phyloP scores from a whole-genome alignment of 2,113 vertebrate species.

The Trematocara zebra region DNA sequence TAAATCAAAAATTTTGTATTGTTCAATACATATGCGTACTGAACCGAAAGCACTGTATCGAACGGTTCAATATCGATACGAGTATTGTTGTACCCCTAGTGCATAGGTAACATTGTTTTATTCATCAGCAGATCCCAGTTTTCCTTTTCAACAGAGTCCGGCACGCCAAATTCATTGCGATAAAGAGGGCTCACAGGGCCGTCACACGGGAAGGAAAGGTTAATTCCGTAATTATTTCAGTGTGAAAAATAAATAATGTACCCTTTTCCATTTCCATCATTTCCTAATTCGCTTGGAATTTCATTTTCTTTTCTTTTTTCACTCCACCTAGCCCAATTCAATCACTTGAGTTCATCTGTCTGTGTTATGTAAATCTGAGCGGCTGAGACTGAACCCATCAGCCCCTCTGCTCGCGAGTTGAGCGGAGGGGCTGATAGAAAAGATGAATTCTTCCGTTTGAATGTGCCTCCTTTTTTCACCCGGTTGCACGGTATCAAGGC shows the following conservation, averaged over 20 bases:
- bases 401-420: not conserved
- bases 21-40: too few relatives aligned
- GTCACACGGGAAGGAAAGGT: constrained; percentile 43
- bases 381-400: constrained; percentile 64
- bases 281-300: constrained; percentile 66
- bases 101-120: not conserved
- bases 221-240: constrained; percentile 67
- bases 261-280: constrained; percentile 53
- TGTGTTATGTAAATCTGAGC: constrained; percentile 72
- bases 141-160: constrained; percentile 4
- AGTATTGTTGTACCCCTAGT: too few relatives aligned
- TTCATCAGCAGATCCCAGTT: constrained; percentile 24
- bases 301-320: constrained; percentile 56
- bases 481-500: constrained; percentile 68
- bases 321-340: constrained; percentile 63
- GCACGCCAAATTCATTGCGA: constrained; percentile 39
- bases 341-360: constrained; percentile 73
- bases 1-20: too few relatives aligned
- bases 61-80: too few relatives aligned
- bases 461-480: constrained; percentile 59
- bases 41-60: too few relatives aligned
- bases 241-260: constrained; percentile 66
- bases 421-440: constrained; percentile 56
- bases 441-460: constrained; percentile 71
- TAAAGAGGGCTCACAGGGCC: constrained; percentile 51